Evolutionary conservation across 1,140 invertebrate genomes (phyloP), one percentile per base, ranked within the genome.

Genomic region (Cyrtorhinus lividipennis): DNA sequence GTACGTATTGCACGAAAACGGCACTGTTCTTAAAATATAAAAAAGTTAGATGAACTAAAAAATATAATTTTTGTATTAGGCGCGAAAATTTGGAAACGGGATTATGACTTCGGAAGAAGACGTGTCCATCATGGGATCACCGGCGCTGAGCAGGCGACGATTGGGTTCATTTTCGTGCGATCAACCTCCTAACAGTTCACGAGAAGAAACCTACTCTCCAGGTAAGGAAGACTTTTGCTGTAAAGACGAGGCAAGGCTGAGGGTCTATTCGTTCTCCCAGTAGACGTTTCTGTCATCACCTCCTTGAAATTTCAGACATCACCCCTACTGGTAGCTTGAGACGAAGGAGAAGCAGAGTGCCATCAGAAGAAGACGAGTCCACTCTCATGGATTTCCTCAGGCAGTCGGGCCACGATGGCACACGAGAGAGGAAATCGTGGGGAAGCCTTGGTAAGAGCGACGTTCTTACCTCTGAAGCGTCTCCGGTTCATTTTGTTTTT

Each of bases 321-420:
- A 93, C 91, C 0, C 90, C 91, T 38, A 92, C 90, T 66, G 90
- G 91, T 18, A 92, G 88, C 63, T 75, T 93, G 10, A 77, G 90
- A 18, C 77, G 90, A 44, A 77, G 90, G 24, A 78, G 88, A 64
- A 88, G 89, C 69, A 80, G 89, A 20, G 83, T 90, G 27, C 82
- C 88, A 0, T 86, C 85, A 15, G 87, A 89, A 69, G 89, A 90
- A 68, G 88, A 92, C 69, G 90, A 93, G 66, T 83, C 82, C 1
- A 85, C 83, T 60, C 73, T 95, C 0, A 85, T 95, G 82, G 89
- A 92, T 69, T 94, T 91, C 70, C 74, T 95, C 24, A 76, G 88
- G 56, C 78, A 80, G 46, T 84, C 85, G 1, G 86, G 86, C 1
- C 82, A 86, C 61, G 83, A 86, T 56, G 83, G 80, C 61, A 73